Evolutionary conservation across 2,888 invertebrate genomes (phyloP), one percentile per base, ranked within the genome.

Genomic region (Trissolcus japonicus): DNA sequence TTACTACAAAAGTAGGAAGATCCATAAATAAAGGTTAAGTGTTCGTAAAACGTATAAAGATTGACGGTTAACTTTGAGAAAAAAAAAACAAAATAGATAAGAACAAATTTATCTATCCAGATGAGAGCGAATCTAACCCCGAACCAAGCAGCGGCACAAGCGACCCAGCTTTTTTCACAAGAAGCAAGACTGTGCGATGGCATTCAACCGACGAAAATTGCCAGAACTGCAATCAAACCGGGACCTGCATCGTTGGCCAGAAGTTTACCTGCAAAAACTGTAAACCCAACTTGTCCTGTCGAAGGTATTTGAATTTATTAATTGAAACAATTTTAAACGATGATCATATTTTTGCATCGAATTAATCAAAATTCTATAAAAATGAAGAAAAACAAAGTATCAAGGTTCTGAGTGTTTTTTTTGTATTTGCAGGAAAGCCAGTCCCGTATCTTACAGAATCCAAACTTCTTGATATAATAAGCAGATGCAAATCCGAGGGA

Each of bases 111-210:
- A n/a, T n/a, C n/a, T n/a, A n/a, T n/a, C n/a, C n/a, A n/a, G n/a
- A n/a, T n/a, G n/a, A n/a, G n/a, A n/a, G n/a, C 93, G 85, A 93
- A 93, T 84, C 91, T 96, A 83, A 93, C 95, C 75, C 94, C 95
- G 77, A 96, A 98, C 91, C 95, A 96, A 90, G 96, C 97, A 63
- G 98, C 98, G 29, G 95, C 95, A 0, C 93, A 94, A 86, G 97
- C 98, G 9, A 93, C 98, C 81, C 94, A 95, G 84, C 90, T 98
- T 76, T 96, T 96, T 87, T 94, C 94, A 75, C 93, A 94, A 88
- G 96, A 96, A 86, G 96, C 96, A 19, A 91, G 93, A 81, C 91
- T 97, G 40, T 97, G 97, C 90, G 96, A 95, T 88, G 87, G 88
- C 9, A 92, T 91, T 75, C 92, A 93, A 82, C 92, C 92, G 9